A percentile compares a stretch with the other conserved stretches of the same genome.
Evolutionary conservation across 2,888 invertebrate species (phyloP).

Genomic region (Polyommatus iphigenia): DNA sequence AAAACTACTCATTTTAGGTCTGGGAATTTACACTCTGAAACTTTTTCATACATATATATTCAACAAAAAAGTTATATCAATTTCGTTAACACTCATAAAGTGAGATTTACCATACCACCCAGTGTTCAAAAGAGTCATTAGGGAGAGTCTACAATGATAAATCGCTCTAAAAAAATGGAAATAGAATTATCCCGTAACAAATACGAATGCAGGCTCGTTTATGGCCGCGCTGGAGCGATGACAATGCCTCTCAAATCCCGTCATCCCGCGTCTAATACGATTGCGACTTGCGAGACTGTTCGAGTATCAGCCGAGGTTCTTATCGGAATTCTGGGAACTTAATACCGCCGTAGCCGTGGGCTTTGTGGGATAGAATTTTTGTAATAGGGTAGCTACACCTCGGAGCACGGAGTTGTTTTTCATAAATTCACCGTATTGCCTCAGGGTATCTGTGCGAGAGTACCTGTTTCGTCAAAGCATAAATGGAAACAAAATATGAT

Average conservation of each 20-base stretch:
- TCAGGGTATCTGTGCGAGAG: not conserved
- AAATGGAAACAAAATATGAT: not conserved
- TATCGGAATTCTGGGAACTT: slow-evolving; percentile 19
- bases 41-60: too few relatives aligned
- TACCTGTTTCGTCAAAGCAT: not conserved
- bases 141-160: not conserved
- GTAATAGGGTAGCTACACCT: slow-evolving; percentile 1
- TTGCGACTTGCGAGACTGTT: slow-evolving; percentile 26
- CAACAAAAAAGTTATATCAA: too few relatives aligned
- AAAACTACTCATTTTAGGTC: too few relatives aligned
- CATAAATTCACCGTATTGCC: not conserved
- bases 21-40: too few relatives aligned
- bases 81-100: not conserved
- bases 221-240: slow-evolving; percentile 9
- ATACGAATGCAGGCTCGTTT: not conserved
- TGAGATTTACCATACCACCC: not conserved
- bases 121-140: not conserved
- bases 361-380: slow-evolving; percentile 16
- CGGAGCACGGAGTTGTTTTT: not conserved
- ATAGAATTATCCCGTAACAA: not conserved
- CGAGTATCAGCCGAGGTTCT: slow-evolving; percentile 20
- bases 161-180: not conserved
- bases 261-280: slow-evolving; percentile 32
- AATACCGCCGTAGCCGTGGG: slow-evolving; percentile 9
- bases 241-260: slow-evolving; percentile 35